Percentiles rank a stretch among this genome's conserved stretches.
phyloP scores from a whole-genome alignment of 2,888 invertebrate species.

The Sepiola atlantica region DNA sequence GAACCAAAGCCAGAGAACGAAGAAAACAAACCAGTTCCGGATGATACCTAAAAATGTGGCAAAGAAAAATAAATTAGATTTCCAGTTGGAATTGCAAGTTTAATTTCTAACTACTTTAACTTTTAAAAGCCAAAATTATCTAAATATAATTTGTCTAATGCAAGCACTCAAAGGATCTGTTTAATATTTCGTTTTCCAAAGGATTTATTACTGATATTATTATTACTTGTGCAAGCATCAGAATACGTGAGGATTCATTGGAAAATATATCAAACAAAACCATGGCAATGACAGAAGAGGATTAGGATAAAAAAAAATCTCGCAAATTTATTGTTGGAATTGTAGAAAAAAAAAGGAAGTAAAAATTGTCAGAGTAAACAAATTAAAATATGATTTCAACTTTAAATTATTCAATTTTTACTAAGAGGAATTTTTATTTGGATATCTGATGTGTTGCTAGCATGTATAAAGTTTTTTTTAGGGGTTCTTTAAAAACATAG shows the following conservation, averaged over 20 bases:
- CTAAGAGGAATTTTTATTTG: neutral
- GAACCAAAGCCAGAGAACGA: slow-evolving; percentile 37
- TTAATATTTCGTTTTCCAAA: neutral
- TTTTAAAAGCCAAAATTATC: neutral
- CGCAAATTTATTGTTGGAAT: neutral
- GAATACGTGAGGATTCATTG: neutral
- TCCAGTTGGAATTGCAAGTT: neutral
- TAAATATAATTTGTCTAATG: neutral
- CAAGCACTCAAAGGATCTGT: neutral
- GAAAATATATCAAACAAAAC: neutral
- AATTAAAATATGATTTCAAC: neutral
- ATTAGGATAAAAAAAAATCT: neutral
- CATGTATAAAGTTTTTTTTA: no score
- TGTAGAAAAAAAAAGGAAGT: neutral
- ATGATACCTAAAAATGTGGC: neutral
- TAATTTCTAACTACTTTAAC: neutral
- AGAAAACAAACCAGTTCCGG: slow-evolving; percentile 36
- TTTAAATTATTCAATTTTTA: neutral
- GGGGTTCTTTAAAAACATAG: no score
- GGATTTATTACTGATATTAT: neutral
- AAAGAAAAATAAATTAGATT: neutral
- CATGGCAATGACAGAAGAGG: neutral
- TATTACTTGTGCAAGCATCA: neutral
- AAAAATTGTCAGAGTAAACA: neutral
- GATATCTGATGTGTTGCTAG: neutral